phyloP scores from a whole-genome alignment of 2,113 vertebrate species.

The Castor canadensis region DNA sequence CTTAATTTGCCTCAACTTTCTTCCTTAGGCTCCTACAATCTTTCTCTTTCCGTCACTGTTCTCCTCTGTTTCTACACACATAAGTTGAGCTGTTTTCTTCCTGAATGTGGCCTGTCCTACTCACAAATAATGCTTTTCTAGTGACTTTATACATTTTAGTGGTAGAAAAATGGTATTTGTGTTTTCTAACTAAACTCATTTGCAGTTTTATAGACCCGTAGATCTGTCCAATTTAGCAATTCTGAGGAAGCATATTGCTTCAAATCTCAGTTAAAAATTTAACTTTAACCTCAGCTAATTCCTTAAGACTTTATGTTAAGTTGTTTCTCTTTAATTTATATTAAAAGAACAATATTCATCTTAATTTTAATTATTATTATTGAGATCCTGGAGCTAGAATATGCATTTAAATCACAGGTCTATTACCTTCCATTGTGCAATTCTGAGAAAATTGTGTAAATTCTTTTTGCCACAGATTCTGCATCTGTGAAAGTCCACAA shows the following conservation, averaged over 20 bases:
- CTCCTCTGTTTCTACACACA: not conserved
- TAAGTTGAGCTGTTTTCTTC: not conserved
- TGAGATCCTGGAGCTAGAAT: conserved; percentile 42
- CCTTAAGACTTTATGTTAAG: conserved; percentile 66
- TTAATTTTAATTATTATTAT: conserved; percentile 83
- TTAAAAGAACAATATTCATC: conserved; percentile 74
- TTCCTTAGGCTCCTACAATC: too few relatives aligned
- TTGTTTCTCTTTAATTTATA: conserved; percentile 77
- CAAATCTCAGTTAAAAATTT: conserved; percentile 77
- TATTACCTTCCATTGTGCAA: not conserved
- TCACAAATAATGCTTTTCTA: not conserved
- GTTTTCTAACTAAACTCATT: conserved; percentile 51
- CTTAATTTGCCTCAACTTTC: too few relatives aligned
- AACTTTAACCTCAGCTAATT: conserved; percentile 56
- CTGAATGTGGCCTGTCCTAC: not conserved
- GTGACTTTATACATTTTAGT: not conserved
- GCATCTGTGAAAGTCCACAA: not conserved
- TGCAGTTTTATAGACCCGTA: conserved; percentile 37
- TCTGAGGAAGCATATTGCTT: conserved; percentile 75
- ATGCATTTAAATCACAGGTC: not conserved
- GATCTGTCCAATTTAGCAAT: conserved; percentile 69
- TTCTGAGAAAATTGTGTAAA: not conserved
- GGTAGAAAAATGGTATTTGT: conserved; percentile 18
- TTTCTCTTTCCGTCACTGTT: too few relatives aligned
- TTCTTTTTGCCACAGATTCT: not conserved